A percentile compares a stretch with the other conserved stretches of the same genome.
These are phyloP conservation scores for Caenorhabditis briggsae DNA, from an alignment of 1,140 invertebrate genomes.

Conservation along the genomic window DNA sequence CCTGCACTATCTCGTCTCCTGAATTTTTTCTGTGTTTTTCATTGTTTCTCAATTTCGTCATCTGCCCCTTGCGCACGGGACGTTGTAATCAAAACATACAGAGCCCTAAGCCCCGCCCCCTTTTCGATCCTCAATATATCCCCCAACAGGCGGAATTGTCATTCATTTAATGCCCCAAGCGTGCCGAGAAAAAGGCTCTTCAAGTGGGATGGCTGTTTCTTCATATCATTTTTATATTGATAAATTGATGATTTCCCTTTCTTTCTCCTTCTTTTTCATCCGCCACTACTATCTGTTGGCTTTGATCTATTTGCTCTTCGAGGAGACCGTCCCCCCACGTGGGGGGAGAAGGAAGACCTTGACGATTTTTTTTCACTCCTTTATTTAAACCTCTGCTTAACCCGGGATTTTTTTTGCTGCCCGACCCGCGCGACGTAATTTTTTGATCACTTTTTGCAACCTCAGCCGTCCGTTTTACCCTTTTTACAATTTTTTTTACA, in stretches of 20 bases:
- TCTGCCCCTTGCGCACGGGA: background rate
- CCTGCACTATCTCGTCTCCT: background rate
- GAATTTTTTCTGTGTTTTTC: background rate
- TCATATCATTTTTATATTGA: background rate
- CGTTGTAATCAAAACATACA: conserved; percentile 52
- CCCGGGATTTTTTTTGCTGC: background rate
- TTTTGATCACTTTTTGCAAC: background rate
- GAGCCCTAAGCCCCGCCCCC: background rate
- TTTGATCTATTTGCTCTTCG: conserved; percentile 34
- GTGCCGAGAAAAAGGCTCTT: background rate
- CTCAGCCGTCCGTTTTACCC: too few species aligned
- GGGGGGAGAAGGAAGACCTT: background rate
- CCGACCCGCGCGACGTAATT: too few species aligned
- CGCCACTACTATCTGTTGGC: background rate
- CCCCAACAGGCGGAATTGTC: background rate
- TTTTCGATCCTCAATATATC: background rate
- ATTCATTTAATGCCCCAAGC: background rate
- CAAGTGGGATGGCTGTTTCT: background rate
- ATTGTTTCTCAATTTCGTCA: background rate
- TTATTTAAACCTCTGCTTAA: conserved; percentile 41
- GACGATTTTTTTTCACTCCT: background rate
- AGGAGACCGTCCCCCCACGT: conserved; percentile 10
- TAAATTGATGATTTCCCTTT: background rate
- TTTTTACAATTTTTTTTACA: background rate
- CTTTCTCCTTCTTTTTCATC: background rate